Evolutionary conservation across 2,113 vertebrate genomes (phyloP).

Genomic region (Phrynocephalus versicolor): DNA sequence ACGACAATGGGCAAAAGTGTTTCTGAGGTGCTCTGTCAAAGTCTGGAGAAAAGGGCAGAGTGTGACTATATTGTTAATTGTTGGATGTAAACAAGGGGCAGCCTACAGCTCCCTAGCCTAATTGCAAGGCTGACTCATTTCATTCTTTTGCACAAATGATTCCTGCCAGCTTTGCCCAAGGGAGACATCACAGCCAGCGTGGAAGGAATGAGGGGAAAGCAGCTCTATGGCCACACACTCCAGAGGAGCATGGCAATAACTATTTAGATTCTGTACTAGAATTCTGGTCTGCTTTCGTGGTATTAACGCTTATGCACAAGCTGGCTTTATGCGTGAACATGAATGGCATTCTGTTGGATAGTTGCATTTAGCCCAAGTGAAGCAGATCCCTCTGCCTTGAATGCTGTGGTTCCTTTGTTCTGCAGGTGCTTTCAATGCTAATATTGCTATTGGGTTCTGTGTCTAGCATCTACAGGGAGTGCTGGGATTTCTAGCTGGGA

Average conservation of each 20-base stretch:
- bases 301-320: not conserved
- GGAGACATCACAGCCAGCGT: conserved; percentile 12
- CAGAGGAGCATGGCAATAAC: conserved; percentile 27
- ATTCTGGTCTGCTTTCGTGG: not conserved
- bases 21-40: conserved; percentile 36
- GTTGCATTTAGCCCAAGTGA: not conserved
- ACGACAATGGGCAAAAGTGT: conserved; percentile 45
- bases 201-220: conserved; percentile 30
- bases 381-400: not conserved
- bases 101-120: conserved; percentile 11
- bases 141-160: conserved; percentile 24
- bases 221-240: not conserved
- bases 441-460: no score
- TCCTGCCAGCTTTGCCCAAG: conserved; percentile 29
- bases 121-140: conserved; percentile 45
- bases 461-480: no score
- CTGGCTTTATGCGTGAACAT: no score
- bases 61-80: conserved; percentile 16
- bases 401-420: no score
- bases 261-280: conserved; percentile 32
- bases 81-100: conserved; percentile 46
- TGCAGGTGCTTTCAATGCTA: no score
- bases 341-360: no score
- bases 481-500: no score
- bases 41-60: not conserved